These are phyloP conservation scores for Cactoblastis cactorum DNA, from an alignment of 2,888 invertebrate species.

Conservation along the genomic window DNA sequence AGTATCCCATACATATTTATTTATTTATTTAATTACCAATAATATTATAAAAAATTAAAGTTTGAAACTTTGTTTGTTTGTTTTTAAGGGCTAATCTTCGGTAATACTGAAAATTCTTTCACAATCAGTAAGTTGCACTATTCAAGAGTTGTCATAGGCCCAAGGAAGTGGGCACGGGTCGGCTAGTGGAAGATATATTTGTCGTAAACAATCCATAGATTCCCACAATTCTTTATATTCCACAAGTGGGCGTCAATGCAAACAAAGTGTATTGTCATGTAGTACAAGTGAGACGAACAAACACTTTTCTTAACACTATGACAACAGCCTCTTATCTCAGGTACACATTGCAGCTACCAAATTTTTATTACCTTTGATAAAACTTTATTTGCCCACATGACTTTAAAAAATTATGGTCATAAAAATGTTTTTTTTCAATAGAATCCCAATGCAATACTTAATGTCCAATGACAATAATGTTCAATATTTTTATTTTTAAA, in stretches of 20 bases:
- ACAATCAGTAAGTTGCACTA: too few relatives aligned
- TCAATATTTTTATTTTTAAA: too few relatives aligned
- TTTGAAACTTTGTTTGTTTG: too few relatives aligned
- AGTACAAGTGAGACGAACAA: slow-evolving; percentile 31
- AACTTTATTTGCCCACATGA: slow-evolving; percentile 4
- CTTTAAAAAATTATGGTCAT: neutral
- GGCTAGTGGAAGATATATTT: neutral
- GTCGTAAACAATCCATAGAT: neutral
- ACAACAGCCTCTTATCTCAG: slow-evolving; percentile 37
- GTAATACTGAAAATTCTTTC: too few relatives aligned
- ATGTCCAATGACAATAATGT: too few relatives aligned
- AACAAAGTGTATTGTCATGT: slow-evolving; percentile 12
- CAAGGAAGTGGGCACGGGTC: too few relatives aligned
- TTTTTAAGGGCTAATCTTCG: too few relatives aligned
- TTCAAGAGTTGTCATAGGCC: too few relatives aligned
- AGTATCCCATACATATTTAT: too few relatives aligned
- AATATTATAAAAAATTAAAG: too few relatives aligned
- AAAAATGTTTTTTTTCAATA: neutral
- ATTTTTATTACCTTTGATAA: slow-evolving; percentile 47
- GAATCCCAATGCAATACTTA: too few relatives aligned
- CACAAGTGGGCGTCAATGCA: neutral
- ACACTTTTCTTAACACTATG: slow-evolving; percentile 37
- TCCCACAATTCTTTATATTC: neutral
- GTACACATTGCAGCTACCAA: slow-evolving; percentile 37
- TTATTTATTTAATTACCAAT: too few relatives aligned